Evolutionary conservation across 2,888 invertebrate genomes (phyloP).

Genomic region (Drosophila mettleri): DNA sequence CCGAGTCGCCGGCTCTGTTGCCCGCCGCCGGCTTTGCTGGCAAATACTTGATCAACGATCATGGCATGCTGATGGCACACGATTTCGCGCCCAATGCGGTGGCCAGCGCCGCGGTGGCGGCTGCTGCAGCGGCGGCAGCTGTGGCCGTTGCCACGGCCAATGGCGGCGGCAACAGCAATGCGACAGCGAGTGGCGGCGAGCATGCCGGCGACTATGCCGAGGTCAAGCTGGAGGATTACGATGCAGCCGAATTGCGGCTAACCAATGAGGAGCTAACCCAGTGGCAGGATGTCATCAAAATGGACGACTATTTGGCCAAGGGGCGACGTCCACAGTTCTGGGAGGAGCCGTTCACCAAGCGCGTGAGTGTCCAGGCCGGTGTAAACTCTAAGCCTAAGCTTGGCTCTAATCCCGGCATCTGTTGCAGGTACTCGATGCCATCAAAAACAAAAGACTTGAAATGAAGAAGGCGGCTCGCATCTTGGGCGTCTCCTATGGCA

Average conservation of each 20-base stretch:
- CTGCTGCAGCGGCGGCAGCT: conserved; percentile 59
- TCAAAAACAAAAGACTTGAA: conserved; percentile 94
- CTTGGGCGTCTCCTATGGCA: conserved; percentile 95
- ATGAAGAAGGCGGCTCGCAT: conserved; percentile 97
- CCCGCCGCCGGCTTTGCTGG: conserved; percentile 61
- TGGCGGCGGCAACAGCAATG: conserved; percentile 30
- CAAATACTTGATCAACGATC: conserved; percentile 81
- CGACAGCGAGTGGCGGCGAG: conserved; percentile 20
- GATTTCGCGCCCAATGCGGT: conserved; percentile 71
- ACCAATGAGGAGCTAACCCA: conserved; percentile 83
- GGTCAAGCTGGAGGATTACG: conserved; percentile 81
- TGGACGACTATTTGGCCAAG: conserved; percentile 94
- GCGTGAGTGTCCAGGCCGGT: conserved; percentile 84
- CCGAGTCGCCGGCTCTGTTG: conserved; percentile 59
- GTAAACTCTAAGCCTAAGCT: background rate
- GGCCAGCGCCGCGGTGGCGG: conserved; percentile 65
- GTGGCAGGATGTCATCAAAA: conserved; percentile 90
- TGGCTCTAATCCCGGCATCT: background rate
- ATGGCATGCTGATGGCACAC: conserved; percentile 81
- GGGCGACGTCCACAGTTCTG: conserved; percentile 95
- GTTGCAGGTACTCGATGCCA: conserved; percentile 92
- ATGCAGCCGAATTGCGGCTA: conserved; percentile 78
- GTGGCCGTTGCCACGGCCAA: conserved; percentile 59
- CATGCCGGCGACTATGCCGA: conserved; percentile 67
- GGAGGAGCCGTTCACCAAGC: conserved; percentile 95